These are phyloP conservation scores for Pollicipes pollicipes DNA, from an alignment of 1,140 invertebrate species.

Conservation along the genomic window DNA sequence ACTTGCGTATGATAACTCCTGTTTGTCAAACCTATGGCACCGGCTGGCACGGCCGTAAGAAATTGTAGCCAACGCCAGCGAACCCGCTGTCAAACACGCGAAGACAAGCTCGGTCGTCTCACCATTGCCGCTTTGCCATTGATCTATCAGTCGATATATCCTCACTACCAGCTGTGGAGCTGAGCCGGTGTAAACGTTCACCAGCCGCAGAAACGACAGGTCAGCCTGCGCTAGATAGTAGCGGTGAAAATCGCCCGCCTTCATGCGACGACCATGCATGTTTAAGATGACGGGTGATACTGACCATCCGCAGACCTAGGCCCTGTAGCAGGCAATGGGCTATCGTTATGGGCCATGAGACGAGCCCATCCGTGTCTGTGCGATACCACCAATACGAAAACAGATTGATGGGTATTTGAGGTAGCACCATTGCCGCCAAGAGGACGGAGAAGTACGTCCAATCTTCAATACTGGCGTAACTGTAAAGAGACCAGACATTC, in stretches of 20 bases:
- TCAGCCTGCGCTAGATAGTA: background rate
- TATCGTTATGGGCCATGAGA: background rate
- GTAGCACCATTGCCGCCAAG: background rate
- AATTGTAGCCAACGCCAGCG: background rate
- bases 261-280: background rate
- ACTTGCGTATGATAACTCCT: background rate
- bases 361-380: background rate
- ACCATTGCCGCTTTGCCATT: background rate
- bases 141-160: background rate
- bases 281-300: background rate
- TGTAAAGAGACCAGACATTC: background rate
- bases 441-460: background rate
- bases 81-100: background rate
- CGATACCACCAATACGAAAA: background rate
- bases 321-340: background rate
- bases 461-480: background rate
- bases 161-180: background rate
- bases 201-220: background rate
- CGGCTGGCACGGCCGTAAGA: background rate
- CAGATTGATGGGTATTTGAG: background rate
- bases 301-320: background rate
- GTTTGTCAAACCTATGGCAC: background rate
- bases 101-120: background rate
- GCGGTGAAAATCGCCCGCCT: background rate
- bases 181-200: background rate